Evolutionary conservation across 2,797 vertebrate genomes (phyloP).

Genomic region (Amazona ochrocephala): DNA sequence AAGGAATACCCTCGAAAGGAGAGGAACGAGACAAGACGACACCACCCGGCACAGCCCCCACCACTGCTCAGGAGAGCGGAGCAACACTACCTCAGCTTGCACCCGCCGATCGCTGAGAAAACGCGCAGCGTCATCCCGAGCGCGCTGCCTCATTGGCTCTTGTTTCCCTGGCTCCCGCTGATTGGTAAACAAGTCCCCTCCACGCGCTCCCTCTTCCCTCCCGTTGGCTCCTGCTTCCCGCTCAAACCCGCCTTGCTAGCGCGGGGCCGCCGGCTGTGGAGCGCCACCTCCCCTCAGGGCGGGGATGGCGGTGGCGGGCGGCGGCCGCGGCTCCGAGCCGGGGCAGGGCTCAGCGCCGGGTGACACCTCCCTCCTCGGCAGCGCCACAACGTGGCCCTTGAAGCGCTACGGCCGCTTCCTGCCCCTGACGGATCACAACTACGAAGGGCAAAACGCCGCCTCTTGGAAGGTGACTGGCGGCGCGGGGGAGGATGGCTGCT

Average conservation of each 20-base stretch:
- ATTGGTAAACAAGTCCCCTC: background rate
- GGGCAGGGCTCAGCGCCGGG: background rate
- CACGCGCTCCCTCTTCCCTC: background rate
- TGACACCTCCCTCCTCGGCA: background rate
- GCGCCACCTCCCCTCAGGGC: accelerated
- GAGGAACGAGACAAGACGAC: accelerated
- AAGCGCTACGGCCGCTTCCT: constrained; percentile 85
- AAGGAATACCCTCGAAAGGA: accelerated
- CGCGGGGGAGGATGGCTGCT: background rate
- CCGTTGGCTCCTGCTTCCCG: constrained; percentile 36
- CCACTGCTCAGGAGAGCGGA: accelerated
- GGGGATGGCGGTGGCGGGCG: accelerated
- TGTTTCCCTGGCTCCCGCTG: background rate
- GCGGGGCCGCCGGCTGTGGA: accelerated
- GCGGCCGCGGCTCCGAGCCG: accelerated
- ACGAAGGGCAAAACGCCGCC: background rate
- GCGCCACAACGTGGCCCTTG: constrained; percentile 78
- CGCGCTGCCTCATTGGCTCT: background rate
- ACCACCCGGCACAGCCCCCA: accelerated
- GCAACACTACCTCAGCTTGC: accelerated
- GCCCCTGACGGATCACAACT: background rate
- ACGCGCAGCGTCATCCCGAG: accelerated
- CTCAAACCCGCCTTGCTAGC: background rate
- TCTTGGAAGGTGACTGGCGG: constrained; percentile 75
- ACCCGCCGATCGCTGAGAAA: accelerated